A percentile compares a stretch with the other conserved stretches of the same genome.
Evolutionary conservation across 2,797 vertebrate genomes (phyloP).

Genomic region (Acestrorhynchus altus): DNA sequence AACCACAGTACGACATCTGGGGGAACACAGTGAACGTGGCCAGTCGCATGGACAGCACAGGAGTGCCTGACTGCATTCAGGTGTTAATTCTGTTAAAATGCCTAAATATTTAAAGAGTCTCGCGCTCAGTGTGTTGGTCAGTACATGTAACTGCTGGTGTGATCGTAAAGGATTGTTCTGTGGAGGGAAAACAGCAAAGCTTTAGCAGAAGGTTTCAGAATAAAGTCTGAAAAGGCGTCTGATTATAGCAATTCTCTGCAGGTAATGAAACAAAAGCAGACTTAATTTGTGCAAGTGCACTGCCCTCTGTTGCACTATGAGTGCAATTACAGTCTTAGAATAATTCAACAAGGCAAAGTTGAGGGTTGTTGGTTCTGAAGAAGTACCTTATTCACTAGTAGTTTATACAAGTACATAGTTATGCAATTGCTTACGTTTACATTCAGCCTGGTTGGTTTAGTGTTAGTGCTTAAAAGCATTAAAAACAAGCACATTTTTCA

Average conservation of each 20-base stretch:
- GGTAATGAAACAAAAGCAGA: background rate
- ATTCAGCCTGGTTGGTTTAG: too few relatives aligned
- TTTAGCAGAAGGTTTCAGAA: too few relatives aligned
- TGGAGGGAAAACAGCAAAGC: too few relatives aligned
- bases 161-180: too few relatives aligned
- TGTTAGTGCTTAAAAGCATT: too few relatives aligned
- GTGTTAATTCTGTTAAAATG: constrained; percentile 65
- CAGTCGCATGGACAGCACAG: constrained; percentile 98
- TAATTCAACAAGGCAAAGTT: background rate
- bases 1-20: constrained; percentile 97
- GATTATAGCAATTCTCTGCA: background rate
- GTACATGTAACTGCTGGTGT: background rate
- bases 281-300: constrained; percentile 44
- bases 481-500: too few relatives aligned
- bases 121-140: too few relatives aligned
- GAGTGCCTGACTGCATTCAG: constrained; percentile 95
- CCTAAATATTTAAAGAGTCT: background rate
- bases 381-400: too few relatives aligned
- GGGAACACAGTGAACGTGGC: constrained; percentile 98
- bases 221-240: too few relatives aligned
- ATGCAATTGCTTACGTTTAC: too few relatives aligned
- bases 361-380: background rate
- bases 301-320: constrained; percentile 67
- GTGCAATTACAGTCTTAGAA: constrained; percentile 54
- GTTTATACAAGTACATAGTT: too few relatives aligned